phyloP scores from a whole-genome alignment of 2,888 invertebrate genomes.

The Drosophila affinis region DNA sequence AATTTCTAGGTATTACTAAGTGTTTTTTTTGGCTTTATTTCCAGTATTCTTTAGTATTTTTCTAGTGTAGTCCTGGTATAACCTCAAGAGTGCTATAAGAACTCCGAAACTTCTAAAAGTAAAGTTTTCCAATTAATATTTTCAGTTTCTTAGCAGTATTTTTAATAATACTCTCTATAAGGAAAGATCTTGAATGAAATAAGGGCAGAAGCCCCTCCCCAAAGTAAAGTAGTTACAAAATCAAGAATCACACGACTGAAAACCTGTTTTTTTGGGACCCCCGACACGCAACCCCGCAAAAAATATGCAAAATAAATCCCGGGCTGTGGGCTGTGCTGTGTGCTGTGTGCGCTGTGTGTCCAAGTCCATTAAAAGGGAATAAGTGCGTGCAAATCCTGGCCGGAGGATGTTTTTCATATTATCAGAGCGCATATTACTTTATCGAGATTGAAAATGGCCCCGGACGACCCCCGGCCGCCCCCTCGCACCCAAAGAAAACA shows the following conservation, averaged over 20 bases:
- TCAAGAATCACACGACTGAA: conserved; percentile 13
- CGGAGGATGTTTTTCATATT: conserved; percentile 74
- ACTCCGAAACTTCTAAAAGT: too few species aligned
- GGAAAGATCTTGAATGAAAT: neutral
- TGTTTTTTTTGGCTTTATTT: too few species aligned
- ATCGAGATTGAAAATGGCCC: conserved; percentile 66
- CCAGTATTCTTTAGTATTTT: too few species aligned
- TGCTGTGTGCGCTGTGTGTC: neutral
- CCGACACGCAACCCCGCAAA: conserved; percentile 29
- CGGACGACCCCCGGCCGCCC: neutral
- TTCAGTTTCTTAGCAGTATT: neutral
- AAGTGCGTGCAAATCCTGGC: conserved; percentile 78
- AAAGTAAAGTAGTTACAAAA: conserved; percentile 1
- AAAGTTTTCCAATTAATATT: too few species aligned
- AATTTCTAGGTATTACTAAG: too few species aligned
- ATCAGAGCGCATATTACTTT: conserved; percentile 75
- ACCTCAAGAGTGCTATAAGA: too few species aligned
- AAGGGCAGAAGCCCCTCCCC: neutral
- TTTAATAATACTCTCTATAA: neutral
- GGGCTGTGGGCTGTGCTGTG: conserved; percentile 9
- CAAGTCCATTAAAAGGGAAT: conserved; percentile 77
- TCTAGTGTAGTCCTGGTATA: too few species aligned
- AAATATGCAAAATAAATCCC: conserved; percentile 38
- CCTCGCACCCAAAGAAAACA: conserved; percentile 58
- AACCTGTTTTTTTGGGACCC: conserved; percentile 26